Evolutionary conservation across 2,113 vertebrate genomes (phyloP), one percentile per base, ranked within the genome.

Genomic region (Sorex araneus): DNA sequence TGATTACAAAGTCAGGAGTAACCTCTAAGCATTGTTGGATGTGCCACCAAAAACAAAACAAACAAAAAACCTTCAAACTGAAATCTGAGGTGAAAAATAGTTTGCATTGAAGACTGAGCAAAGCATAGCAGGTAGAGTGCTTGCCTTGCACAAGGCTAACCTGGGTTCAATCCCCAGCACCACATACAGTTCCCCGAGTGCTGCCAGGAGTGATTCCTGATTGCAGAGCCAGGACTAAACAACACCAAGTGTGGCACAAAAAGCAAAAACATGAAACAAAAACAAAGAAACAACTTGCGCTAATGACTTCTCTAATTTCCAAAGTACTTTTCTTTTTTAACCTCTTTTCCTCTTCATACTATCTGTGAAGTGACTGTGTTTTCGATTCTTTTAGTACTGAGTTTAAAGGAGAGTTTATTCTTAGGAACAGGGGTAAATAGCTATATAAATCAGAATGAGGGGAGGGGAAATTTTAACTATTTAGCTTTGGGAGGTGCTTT

Each of bases 81-180:
- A 95, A 95, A 83, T 89, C 50, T 86, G 90, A 96, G 88, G 67
- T 94, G 73, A 95, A 63, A 95, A 93, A 88, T 90, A 90, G 85
- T 94, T 94, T 95, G 80, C 87, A 74, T 78, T 54, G 57, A 19
- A 19, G 57, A 21, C 19, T 7, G 57, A 60, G 57, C 19, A 60
- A 23, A 60, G 18, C 18, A 60, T 19, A 60, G 57, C 19, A 19
- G 57, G 21, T 6, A 60, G 57, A 19, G 21, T 60, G 57, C 57
- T 60, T 60, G 57, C 57, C 57, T 60, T 60, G 57, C 57, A 60
- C 54, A 54, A 54, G 54, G 18, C 13, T 54, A 19, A 54, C 54
- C 18, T 54, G 54, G 12, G 10, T 60, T 60, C 18, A 23, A 60
- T 60, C 18, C 57, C 21, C 19, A 60, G 10, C 57, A 23, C 19